phyloP scores from a whole-genome alignment of 2,113 vertebrate species.

The Tricholaema leucomelas region DNA sequence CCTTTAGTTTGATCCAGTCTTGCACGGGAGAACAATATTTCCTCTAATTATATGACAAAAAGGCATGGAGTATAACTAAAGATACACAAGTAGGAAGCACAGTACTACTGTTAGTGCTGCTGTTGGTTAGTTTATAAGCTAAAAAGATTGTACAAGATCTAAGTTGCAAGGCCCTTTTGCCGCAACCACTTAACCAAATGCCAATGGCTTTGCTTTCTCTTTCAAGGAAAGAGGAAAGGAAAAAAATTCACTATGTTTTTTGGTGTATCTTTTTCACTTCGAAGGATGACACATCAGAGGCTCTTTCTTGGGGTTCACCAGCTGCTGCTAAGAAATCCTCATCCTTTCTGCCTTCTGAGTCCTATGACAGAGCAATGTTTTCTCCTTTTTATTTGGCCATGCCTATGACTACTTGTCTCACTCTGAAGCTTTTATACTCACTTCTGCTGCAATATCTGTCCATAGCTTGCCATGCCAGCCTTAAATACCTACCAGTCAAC shows the following conservation, averaged over 20 bases:
- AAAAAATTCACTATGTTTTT: no score
- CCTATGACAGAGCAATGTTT: neutral
- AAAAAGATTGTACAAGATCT: neutral
- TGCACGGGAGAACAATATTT: neutral
- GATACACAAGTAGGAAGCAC: neutral
- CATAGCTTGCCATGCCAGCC: neutral
- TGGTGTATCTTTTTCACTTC: neutral
- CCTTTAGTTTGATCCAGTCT: neutral
- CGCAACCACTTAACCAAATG: neutral
- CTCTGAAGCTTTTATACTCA: neutral
- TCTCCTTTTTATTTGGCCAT: neutral
- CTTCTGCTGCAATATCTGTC: neutral
- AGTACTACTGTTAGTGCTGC: neutral
- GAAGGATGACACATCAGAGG: neutral
- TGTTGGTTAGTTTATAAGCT: neutral
- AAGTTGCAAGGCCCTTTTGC: neutral
- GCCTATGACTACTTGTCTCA: neutral
- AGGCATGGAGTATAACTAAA: neutral
- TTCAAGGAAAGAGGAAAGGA: neutral
- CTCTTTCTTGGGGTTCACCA: neutral
- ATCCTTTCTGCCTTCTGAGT: neutral
- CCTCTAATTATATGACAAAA: neutral
- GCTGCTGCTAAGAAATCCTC: neutral
- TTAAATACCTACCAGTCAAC: neutral
- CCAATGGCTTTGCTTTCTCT: neutral